Evolutionary conservation across 64 coral and sea anemone genomes (phyloP).

Genomic region (Montipora efflorescens): DNA sequence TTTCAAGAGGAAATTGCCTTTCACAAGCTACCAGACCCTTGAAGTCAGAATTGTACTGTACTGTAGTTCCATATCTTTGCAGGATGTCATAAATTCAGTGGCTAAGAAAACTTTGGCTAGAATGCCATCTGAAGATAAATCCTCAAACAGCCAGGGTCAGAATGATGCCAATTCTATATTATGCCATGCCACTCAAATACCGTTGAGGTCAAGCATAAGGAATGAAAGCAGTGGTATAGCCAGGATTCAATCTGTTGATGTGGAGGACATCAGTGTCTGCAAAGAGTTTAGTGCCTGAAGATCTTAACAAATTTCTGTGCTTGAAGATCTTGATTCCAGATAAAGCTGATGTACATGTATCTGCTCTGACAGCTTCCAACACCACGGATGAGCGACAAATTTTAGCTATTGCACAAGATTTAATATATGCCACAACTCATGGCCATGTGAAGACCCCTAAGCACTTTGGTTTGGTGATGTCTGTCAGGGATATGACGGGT

Average conservation of each 20-base stretch:
- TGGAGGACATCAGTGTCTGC: slow-evolving; percentile 28
- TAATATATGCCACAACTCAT: slow-evolving; percentile 16
- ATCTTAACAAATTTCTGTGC: not conserved
- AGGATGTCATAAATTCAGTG: slow-evolving; percentile 22
- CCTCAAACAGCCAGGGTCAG: not conserved
- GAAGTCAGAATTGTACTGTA: slow-evolving; percentile 12
- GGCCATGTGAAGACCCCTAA: slow-evolving; percentile 23
- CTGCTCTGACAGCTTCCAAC: not conserved
- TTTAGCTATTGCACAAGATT: slow-evolving; percentile 28
- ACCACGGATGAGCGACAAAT: slow-evolving; percentile 52
- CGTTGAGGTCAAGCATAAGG: slow-evolving; percentile 15
- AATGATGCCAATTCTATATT: slow-evolving; percentile 12
- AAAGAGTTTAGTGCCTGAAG: not conserved
- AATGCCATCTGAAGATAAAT: not conserved
- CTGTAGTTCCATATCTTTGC: slow-evolving; percentile 20
- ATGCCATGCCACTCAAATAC: not conserved
- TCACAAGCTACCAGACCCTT: slow-evolving; percentile 37
- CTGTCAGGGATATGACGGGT: slow-evolving; percentile 4
- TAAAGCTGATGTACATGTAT: not conserved
- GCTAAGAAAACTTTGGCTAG: not conserved
- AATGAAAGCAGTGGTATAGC: not conserved
- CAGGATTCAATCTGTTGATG: slow-evolving; percentile 36
- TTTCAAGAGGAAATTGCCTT: slow-evolving; percentile 36
- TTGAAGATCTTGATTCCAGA: not conserved
- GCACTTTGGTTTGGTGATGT: slow-evolving; percentile 25